A percentile compares a stretch with the other conserved stretches of the same genome.
These are phyloP conservation scores for Pituophis catenifer DNA, from an alignment of 2,113 vertebrate species.

Conservation along the genomic window DNA sequence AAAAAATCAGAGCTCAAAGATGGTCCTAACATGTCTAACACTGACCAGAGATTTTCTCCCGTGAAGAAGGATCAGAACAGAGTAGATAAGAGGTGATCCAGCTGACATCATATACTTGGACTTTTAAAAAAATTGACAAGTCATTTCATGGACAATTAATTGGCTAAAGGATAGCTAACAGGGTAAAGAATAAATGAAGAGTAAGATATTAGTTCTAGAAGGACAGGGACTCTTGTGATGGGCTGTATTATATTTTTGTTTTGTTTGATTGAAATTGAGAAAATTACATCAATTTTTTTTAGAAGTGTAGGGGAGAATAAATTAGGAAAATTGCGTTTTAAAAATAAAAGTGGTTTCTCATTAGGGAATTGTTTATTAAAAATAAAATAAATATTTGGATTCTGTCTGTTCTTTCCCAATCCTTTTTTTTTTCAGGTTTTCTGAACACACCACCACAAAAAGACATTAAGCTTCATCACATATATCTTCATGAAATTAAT, in stretches of 20 bases:
- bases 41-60: neutral
- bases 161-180: neutral
- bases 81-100: neutral
- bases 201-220: neutral
- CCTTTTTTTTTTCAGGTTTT: neutral
- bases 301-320: neutral
- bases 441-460: neutral
- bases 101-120: neutral
- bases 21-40: neutral
- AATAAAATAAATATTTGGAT: neutral
- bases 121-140: neutral
- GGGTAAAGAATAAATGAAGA: neutral
- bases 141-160: neutral
- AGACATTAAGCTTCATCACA: neutral
- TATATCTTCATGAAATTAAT: neutral
- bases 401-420: neutral
- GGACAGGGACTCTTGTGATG: neutral
- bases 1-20: neutral
- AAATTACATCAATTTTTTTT: neutral
- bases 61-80: neutral
- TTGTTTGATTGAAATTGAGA: neutral
- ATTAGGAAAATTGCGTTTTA: neutral
- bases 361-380: neutral
- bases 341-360: neutral
- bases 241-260: neutral